phyloP scores from a whole-genome alignment of 2,113 vertebrate species.

The Camarhynchus parvulus region DNA sequence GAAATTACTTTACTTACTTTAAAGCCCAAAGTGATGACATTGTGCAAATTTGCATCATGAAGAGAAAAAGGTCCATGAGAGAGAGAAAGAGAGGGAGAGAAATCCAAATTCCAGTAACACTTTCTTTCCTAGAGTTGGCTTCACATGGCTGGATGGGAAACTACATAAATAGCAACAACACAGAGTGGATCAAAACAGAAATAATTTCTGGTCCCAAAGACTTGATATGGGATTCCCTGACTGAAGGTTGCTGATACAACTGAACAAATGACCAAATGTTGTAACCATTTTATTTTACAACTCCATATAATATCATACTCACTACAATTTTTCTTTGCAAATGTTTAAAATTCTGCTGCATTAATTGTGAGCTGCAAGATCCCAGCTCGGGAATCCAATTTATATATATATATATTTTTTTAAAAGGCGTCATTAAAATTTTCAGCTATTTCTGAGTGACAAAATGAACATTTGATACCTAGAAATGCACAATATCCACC shows the following conservation, averaged over 20 bases:
- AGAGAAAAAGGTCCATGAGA: not conserved
- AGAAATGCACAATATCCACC: accelerated
- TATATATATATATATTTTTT: not conserved
- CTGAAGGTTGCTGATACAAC: not conserved
- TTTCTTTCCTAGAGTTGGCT: not conserved
- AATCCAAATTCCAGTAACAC: accelerated
- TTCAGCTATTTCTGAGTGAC: not conserved
- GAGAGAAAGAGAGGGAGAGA: not conserved
- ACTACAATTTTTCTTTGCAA: not conserved
- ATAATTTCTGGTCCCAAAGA: not conserved
- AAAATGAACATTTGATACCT: not conserved
- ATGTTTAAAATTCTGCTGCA: not conserved
- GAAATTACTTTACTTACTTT: not conserved
- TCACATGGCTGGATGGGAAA: not conserved
- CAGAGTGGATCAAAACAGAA: not conserved
- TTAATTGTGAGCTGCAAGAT: not conserved
- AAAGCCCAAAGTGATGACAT: not conserved
- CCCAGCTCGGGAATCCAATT: not conserved
- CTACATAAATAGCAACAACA: not conserved
- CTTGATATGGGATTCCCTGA: not conserved
- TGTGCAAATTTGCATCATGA: accelerated
- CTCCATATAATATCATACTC: accelerated
- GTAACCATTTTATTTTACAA: not conserved
- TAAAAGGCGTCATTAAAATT: not conserved
- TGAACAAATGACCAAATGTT: not conserved